Evolutionary conservation across 2,888 invertebrate species (phyloP), one percentile per base, ranked within the genome.

Genomic region (Malacosoma neustria): DNA sequence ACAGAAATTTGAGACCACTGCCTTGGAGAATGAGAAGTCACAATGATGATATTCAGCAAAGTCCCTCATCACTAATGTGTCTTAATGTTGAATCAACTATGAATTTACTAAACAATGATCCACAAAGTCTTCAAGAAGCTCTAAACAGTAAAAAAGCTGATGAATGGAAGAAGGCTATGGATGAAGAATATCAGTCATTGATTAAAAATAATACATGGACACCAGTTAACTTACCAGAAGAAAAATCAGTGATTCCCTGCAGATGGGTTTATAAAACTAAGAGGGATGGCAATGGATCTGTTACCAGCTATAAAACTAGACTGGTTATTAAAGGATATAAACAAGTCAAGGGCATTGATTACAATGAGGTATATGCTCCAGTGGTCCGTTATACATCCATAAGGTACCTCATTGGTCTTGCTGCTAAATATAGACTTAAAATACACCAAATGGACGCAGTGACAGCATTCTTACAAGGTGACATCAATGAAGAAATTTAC

Each of bases 371-470:
- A n/a, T n/a, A n/a, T n/a, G n/a, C n/a, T n/a, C n/a, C n/a, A n/a
- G n/a, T n/a, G n/a, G n/a, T n/a, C n/a, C n/a, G n/a, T n/a, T n/a
- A n/a, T n/a, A n/a, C n/a, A n/a, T n/a, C n/a, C n/a, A n/a, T n/a
- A n/a, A 13, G 31, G 6, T 39, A 11, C 13, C 42, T 50, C 13
- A 3, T 53, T 38, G 38, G 45, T 14, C n/a, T 49, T 35, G 48
- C 50, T 29, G 49, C 46, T 3, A 43, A 38, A 14, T 34, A 46
- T 42, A 13, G 36, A 1, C 5, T 51, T 3, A 34, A 48, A 13
- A 51, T 50, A 7, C 3, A 29, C 34, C 50, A 50, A 14, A 47
- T 51, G 48, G 52, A 50, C 45, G 52, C 46, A 1, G 32, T 51
- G 30, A 38, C 41, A 6, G 44, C 41, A 13, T 41, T 44, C 30